Evolutionary conservation across 2,888 invertebrate genomes (phyloP), one percentile per base, ranked within the genome.

Genomic region (Dinocampus coccinellae): DNA sequence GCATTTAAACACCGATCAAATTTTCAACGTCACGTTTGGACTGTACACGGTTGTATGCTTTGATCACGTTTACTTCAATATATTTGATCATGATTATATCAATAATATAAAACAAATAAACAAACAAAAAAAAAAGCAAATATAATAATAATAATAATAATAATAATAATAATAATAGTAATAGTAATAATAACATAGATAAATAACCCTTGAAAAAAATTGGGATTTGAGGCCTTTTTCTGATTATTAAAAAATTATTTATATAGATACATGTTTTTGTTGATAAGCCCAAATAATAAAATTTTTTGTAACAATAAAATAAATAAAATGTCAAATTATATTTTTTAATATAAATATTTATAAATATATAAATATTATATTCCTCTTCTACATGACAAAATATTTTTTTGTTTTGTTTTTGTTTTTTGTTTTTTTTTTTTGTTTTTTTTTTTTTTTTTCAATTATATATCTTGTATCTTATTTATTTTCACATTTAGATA

Each of bases 1-100:
- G 78, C 81, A 26, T 81, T 83, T 75, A 82, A 84, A 66, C 84
- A 85, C 63, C 81, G 81, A 9, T 79, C 77, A 39, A 87, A 86
- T 75, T 81, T 83, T 34, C 77, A 79, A 52, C 82, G 86, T 24
- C 86, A 87, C 77, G 72, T 84, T 20, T 78, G 81, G 79, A 82
- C 79, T 29, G 79, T 83, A 33, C 86, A 83, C 72, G 77, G 76
- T 58, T 78, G 70, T 55, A 73, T 75, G 36, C 74, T 77, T 69
- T 77, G 73, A 77, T 76, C 62, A 20, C n/a, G 20, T 2, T 33
- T 33, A 11, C 24, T 4, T 16, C n/a, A 16, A 2, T 1, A 4
- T 24, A 11, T 42, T 42, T 42, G 42, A 11, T 24, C 24, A 55
- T 13, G n/a, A n/a, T n/a, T n/a, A n/a, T n/a, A n/a, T n/a, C n/a